These are phyloP conservation scores for Philhelius pedissequus DNA, from an alignment of 2,888 invertebrate genomes.

Conservation along the genomic window DNA sequence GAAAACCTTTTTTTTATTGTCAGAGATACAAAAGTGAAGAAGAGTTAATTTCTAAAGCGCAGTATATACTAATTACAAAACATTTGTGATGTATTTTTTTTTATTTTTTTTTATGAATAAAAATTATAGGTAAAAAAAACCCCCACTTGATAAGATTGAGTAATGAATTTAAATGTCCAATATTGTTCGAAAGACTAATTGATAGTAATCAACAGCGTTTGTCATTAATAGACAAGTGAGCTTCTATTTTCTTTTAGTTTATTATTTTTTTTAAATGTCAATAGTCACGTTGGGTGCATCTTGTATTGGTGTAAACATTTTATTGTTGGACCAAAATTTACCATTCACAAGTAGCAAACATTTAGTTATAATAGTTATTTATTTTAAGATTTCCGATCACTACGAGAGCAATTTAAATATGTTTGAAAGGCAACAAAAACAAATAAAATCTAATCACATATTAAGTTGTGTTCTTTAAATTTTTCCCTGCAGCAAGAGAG, in stretches of 20 bases:
- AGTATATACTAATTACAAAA: constrained; percentile 25
- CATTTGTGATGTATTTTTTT: background rate
- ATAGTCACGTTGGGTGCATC: constrained; percentile 32
- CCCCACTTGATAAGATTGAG: constrained; percentile 20
- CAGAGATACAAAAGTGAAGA: background rate
- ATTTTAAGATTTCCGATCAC: background rate
- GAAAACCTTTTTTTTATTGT: constrained; percentile 15
- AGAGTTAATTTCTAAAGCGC: constrained; percentile 19
- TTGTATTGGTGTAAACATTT: background rate
- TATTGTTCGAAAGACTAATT: constrained; percentile 51
- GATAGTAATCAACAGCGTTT: constrained; percentile 54
- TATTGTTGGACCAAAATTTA: too few relatives aligned
- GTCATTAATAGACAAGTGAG: constrained; percentile 26
- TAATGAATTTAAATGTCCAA: constrained; percentile 53
- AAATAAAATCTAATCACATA: too few relatives aligned
- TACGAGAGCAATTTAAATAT: background rate
- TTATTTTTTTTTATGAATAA: background rate
- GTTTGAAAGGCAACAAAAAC: background rate
- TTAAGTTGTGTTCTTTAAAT: too few relatives aligned
- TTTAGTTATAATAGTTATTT: background rate
- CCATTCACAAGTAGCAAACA: too few relatives aligned
- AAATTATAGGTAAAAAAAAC: background rate
- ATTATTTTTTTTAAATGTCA: constrained; percentile 17
- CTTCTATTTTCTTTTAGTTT: background rate
- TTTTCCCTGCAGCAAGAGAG: too few relatives aligned